These are phyloP conservation scores for Mycteria americana DNA, from an alignment of 2,797 vertebrate genomes.

Conservation along the genomic window DNA sequence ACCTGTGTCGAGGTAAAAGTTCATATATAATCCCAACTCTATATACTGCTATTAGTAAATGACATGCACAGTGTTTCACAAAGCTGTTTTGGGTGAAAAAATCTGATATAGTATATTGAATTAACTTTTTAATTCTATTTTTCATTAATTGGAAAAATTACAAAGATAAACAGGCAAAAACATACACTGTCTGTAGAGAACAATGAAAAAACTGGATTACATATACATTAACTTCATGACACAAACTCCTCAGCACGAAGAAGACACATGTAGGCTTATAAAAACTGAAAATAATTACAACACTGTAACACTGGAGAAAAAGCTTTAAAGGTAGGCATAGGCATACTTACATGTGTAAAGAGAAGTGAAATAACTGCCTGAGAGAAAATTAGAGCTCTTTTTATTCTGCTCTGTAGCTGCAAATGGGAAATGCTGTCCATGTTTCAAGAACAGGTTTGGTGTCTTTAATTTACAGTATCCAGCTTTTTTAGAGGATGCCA, in stretches of 20 bases:
- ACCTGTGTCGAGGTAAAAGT: constrained; percentile 90
- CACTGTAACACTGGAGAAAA: neutral
- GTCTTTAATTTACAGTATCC: neutral
- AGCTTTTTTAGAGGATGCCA: neutral
- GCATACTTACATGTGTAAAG: neutral
- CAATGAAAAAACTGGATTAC: neutral
- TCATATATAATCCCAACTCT: neutral
- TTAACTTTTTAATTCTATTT: neutral
- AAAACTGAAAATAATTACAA: neutral
- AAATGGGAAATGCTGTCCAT: neutral
- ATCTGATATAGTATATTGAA: neutral
- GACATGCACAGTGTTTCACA: neutral
- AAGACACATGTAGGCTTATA: neutral
- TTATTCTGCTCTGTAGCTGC: neutral
- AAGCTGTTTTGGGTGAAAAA: neutral
- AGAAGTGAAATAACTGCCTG: neutral
- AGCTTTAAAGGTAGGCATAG: neutral
- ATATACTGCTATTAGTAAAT: neutral
- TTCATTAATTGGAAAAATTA: neutral
- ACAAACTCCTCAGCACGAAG: neutral
- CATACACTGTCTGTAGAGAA: neutral
- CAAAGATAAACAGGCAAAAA: neutral
- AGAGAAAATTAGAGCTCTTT: neutral
- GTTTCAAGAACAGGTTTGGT: neutral
- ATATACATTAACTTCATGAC: neutral